These are phyloP conservation scores for Clepsis dumicolana DNA, from an alignment of 2,888 invertebrate species.

Conservation along the genomic window DNA sequence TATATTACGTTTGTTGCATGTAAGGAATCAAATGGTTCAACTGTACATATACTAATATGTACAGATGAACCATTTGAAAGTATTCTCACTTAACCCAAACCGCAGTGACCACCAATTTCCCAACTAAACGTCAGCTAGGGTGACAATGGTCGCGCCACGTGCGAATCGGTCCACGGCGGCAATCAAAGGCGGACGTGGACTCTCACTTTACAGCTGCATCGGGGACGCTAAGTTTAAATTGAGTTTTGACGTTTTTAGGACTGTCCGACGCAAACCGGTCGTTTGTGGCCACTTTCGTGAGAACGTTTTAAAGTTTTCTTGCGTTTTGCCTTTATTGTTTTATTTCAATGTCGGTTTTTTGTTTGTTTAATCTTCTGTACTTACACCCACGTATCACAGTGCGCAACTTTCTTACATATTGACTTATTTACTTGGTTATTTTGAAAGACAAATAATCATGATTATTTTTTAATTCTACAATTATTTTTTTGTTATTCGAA, in stretches of 20 bases:
- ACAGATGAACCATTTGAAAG: too few species aligned
- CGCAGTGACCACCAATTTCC: conserved; percentile 26
- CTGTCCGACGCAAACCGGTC: conserved; percentile 40
- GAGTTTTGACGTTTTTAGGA: conserved; percentile 44
- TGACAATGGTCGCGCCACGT: conserved; percentile 28
- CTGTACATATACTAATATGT: neutral
- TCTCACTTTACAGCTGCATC: conserved; percentile 38
- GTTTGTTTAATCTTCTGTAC: neutral
- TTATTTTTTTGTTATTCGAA: too few species aligned
- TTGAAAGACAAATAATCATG: too few species aligned
- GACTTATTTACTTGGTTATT: too few species aligned
- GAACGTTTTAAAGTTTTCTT: conserved; percentile 37
- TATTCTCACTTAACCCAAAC: neutral
- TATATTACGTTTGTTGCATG: too few species aligned
- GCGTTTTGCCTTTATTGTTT: conserved; percentile 26
- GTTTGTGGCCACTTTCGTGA: conserved; percentile 40
- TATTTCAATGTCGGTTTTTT: neutral
- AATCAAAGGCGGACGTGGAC: conserved; percentile 45
- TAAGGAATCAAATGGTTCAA: too few species aligned
- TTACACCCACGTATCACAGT: neutral
- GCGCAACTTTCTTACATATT: too few species aligned
- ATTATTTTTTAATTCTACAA: too few species aligned
- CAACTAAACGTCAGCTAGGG: conserved; percentile 13
- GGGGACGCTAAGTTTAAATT: conserved; percentile 43
- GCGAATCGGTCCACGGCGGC: conserved; percentile 32